phyloP scores from a whole-genome alignment of 2,113 vertebrate genomes.

The Forbesichthys papilliferus region DNA sequence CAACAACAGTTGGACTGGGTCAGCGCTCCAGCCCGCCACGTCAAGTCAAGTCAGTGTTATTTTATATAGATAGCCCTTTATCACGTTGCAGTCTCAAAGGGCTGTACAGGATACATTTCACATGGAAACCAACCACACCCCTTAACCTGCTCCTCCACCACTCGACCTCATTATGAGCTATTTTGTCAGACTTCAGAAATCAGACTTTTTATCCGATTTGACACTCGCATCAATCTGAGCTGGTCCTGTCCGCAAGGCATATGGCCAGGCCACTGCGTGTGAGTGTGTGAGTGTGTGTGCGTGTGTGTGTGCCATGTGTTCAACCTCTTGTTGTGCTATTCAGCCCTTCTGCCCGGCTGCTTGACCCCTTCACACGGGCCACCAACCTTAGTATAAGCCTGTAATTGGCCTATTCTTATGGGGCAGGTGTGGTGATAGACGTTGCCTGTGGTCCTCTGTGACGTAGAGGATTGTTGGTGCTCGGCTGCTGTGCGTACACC shows the following conservation, averaged over 20 bases:
- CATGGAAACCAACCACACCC: not conserved
- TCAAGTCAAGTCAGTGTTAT: too few species aligned
- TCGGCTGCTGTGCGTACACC: constrained; percentile 34
- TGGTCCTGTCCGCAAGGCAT: constrained; percentile 44
- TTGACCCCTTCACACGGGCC: constrained; percentile 48
- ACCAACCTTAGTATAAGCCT: constrained; percentile 22
- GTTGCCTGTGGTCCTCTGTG: constrained; percentile 5
- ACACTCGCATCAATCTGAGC: constrained; percentile 40
- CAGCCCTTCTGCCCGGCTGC: constrained; percentile 54
- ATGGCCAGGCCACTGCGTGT: constrained; percentile 34
- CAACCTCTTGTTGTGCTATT: constrained; percentile 49
- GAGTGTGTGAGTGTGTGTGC: not conserved
- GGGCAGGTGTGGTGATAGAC: constrained; percentile 22
- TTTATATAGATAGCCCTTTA: not conserved
- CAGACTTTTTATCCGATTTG: constrained; percentile 44
- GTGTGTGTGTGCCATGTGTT: constrained; percentile 8
- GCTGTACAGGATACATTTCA: too few species aligned
- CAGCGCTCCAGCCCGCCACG: too few species aligned
- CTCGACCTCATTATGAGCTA: constrained; percentile 40
- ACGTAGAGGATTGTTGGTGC: constrained; percentile 17
- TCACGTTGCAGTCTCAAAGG: too few species aligned
- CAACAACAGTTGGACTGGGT: constrained; percentile 20
- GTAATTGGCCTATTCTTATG: constrained; percentile 22
- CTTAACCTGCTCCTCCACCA: not conserved
- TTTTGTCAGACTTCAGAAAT: constrained; percentile 18